These are phyloP conservation scores for Hystrix brachyura DNA, from an alignment of 2,113 vertebrate species.

Conservation along the genomic window DNA sequence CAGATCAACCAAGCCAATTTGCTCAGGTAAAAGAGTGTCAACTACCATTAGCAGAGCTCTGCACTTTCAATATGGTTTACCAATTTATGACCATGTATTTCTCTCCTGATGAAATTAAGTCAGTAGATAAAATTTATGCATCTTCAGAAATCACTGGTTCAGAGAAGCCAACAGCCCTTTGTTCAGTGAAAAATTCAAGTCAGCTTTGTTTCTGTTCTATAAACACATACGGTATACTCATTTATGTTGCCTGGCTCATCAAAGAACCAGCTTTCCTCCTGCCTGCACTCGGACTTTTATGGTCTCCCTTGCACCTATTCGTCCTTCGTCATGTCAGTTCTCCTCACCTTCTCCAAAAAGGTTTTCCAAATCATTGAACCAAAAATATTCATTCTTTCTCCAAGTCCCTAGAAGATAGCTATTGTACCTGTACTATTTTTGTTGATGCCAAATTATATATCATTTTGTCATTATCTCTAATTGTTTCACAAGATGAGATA, in stretches of 20 bases:
- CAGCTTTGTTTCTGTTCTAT: background rate
- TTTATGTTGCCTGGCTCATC: background rate
- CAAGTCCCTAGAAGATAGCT: background rate
- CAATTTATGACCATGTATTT: slow-evolving; percentile 1
- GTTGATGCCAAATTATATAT: background rate
- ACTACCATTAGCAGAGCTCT: background rate
- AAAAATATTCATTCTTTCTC: background rate
- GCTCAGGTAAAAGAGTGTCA: background rate
- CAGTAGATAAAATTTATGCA: background rate
- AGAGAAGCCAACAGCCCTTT: background rate
- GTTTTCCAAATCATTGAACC: background rate
- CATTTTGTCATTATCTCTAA: background rate
- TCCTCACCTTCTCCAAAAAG: background rate
- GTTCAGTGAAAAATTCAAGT: background rate
- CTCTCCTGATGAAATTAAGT: background rate
- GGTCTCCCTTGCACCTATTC: background rate
- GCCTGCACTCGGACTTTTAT: background rate
- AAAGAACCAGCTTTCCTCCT: background rate
- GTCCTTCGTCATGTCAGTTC: background rate
- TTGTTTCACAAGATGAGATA: background rate
- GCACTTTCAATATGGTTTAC: background rate
- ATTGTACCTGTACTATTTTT: background rate
- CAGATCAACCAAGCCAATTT: background rate
- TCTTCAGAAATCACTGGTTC: background rate
- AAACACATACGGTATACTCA: background rate